A percentile compares a stretch with the other conserved stretches of the same genome.
These are phyloP conservation scores for Lumbricus terrestris DNA, from an alignment of 2,888 invertebrate genomes.

Conservation along the genomic window DNA sequence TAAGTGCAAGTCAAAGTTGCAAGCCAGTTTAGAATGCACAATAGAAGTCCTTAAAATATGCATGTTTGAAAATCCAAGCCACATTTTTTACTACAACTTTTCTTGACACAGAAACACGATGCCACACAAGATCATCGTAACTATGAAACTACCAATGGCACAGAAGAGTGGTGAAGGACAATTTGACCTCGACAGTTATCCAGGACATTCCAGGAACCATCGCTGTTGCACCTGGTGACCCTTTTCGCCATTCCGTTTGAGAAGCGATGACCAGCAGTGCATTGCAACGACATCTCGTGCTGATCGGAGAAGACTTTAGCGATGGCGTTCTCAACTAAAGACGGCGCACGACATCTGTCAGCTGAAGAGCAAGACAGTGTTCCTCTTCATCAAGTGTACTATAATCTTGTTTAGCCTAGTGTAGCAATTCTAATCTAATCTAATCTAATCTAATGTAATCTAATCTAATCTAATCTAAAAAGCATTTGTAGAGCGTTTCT, in stretches of 20 bases:
- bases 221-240: neutral
- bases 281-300: neutral
- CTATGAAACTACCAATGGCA: neutral
- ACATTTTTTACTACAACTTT: neutral
- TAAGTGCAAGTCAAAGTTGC: neutral
- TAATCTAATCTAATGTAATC: too few relatives aligned
- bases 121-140: neutral
- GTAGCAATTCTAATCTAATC: too few relatives aligned
- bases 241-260: neutral
- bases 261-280: neutral
- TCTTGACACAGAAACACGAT: neutral
- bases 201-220: neutral
- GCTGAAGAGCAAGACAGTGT: neutral
- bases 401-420: neutral
- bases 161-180: neutral
- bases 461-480: too few relatives aligned
- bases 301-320: neutral
- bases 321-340: neutral
- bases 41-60: neutral
- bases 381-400: neutral
- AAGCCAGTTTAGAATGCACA: neutral
- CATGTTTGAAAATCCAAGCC: neutral
- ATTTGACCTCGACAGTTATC: neutral
- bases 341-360: neutral
- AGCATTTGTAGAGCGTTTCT: too few relatives aligned